Evolutionary conservation across 2,113 vertebrate species (phyloP).

Genomic region (Triplophysa tibetana): DNA sequence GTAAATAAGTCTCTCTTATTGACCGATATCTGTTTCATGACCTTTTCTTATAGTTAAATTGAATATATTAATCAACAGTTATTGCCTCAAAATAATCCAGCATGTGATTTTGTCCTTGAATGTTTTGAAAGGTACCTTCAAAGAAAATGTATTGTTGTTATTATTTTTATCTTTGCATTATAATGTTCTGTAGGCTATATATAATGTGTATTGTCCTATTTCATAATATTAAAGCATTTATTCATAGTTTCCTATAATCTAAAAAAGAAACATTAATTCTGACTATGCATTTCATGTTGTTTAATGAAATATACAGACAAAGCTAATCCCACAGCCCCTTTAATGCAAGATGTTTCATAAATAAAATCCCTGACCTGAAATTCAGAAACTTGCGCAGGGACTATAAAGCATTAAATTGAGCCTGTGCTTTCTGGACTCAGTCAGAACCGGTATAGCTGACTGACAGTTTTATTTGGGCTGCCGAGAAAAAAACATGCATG

Average conservation of each 20-base stretch:
- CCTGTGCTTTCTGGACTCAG: neutral
- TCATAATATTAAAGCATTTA: neutral
- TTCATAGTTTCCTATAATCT: neutral
- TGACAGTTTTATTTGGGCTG: constrained; percentile 1
- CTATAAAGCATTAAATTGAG: neutral
- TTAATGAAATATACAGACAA: neutral
- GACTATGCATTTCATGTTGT: neutral
- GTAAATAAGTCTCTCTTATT: neutral
- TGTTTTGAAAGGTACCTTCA: too few relatives aligned
- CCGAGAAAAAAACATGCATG: neutral
- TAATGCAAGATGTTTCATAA: neutral
- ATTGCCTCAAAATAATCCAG: too few relatives aligned
- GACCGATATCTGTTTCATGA: too few relatives aligned
- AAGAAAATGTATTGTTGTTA: too few relatives aligned
- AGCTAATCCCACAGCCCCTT: neutral
- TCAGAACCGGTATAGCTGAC: neutral
- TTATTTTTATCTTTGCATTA: too few relatives aligned
- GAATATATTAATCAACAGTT: too few relatives aligned
- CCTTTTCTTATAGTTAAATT: too few relatives aligned
- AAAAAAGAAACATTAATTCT: neutral
- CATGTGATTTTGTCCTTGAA: too few relatives aligned
- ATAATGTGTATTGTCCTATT: too few relatives aligned
- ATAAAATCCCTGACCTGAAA: neutral
- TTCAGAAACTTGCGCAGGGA: neutral
- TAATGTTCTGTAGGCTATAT: too few relatives aligned